Base-by-base conservation (phyloP, 2,797 vertebrate genomes). In the Phrynocephalus forsythii region DNA sequence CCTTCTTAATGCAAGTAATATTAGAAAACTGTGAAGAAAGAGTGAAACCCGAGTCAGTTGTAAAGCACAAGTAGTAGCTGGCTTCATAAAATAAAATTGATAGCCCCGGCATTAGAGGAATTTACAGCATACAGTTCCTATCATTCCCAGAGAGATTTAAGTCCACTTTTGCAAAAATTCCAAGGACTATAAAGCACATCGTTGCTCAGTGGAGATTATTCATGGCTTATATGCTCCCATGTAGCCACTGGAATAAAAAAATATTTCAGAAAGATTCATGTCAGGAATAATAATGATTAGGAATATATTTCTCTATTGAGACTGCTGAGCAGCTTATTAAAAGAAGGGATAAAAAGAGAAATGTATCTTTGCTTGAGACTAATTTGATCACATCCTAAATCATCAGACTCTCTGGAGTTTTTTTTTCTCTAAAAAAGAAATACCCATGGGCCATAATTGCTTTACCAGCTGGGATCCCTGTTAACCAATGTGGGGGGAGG, bases 31-130 rank as follows among this genome's bases (percentile, higher is more conserved):
- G 71, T 89, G 84, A 94, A 88, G 90, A 60, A 91, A 90, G n/a
- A 90, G 18, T 1, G 87, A 87, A 93, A 88, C 86, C 69, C 68
- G n/a, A 85, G 16, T 83, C 88, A 91, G 73, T 33, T 76, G 26
- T 91, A 94, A 94, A 95, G 84, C 16, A 82, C 0, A 89, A 78
- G 18, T 16, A 94, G 87, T 93, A 94, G 3, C 48, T 79, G 66
- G 20, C 90, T 93, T 94, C 82, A 79, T 89, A 79, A 92, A 85
- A 71, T 78, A 26, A 72, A 89, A 91, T 88, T 94, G 91, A 94
- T 86, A 86, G 72, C 63, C 80, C 33, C 85, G 86, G 10, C 67
- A 79, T 89, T 88, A 90, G 22, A 82, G 76, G 18, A 93, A 73
- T 88, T 91, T 90, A 85, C 77, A 89, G 28, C 15, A 88, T 22